These are phyloP conservation scores for Charaxes varanes DNA, from an alignment of 1,140 invertebrate genomes.

Conservation along the genomic window DNA sequence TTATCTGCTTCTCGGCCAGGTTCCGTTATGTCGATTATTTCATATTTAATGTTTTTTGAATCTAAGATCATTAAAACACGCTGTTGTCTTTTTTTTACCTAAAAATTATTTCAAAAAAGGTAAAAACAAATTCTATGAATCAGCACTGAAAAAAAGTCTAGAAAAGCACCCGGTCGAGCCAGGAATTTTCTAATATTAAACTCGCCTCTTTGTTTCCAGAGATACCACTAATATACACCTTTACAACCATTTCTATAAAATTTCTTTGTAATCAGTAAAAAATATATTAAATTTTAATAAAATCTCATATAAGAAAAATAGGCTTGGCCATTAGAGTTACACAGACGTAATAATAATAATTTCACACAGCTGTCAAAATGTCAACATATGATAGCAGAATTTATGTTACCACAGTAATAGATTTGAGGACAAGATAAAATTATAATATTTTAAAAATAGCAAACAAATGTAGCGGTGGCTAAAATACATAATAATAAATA, in stretches of 20 bases:
- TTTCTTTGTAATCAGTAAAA: constrained; percentile 15
- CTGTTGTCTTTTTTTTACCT: constrained; percentile 97
- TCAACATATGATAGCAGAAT: background rate
- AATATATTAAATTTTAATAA: constrained; percentile 24
- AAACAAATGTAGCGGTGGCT: too few species aligned
- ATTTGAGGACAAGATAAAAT: too few species aligned
- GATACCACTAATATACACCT: constrained; percentile 92
- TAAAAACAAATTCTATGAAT: constrained; percentile 56
- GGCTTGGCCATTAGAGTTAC: constrained; percentile 71
- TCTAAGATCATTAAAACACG: constrained; percentile 93
- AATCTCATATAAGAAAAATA: constrained; percentile 56
- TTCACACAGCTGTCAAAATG: constrained; percentile 18
- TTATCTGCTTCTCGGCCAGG: constrained; percentile 90
- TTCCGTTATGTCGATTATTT: constrained; percentile 94
- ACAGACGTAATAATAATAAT: constrained; percentile 57
- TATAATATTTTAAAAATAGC: too few species aligned
- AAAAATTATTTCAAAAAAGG: constrained; percentile 58
- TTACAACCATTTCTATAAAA: constrained; percentile 83
- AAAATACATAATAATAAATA: too few species aligned
- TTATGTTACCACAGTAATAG: too few species aligned
- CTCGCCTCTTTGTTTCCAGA: constrained; percentile 92
- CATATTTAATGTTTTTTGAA: constrained; percentile 90
- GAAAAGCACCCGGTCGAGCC: constrained; percentile 45
- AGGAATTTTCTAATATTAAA: constrained; percentile 57
- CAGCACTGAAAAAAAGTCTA: constrained; percentile 41